These are phyloP conservation scores for Aeoliscus strigatus DNA, from an alignment of 2,797 vertebrate genomes.

Conservation along the genomic window DNA sequence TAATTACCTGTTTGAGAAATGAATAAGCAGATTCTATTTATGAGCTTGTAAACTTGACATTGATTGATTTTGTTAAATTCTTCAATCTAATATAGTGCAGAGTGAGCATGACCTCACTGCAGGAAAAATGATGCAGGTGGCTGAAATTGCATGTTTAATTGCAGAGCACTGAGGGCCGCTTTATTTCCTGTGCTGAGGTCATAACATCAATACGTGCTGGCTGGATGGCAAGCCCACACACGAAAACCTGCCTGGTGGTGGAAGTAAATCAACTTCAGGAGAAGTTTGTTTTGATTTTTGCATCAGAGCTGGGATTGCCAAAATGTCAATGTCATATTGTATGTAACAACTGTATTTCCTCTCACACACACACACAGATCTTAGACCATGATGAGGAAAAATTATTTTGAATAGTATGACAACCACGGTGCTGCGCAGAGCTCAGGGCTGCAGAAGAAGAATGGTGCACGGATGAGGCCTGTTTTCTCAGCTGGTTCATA, in stretches of 20 bases:
- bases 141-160: constrained; percentile 20
- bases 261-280: constrained; percentile 68
- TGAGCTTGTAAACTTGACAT: constrained; percentile 3
- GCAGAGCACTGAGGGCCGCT: constrained; percentile 12
- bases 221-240: constrained; percentile 70
- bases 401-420: constrained; percentile 24
- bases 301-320: constrained; percentile 63
- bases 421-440: constrained; percentile 16
- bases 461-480: constrained; percentile 14
- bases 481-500: constrained; percentile 68
- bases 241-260: constrained; percentile 65
- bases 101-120: constrained; percentile 22
- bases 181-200: constrained; percentile 44
- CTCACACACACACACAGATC: constrained; percentile 2
- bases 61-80: constrained; percentile 3
- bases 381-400: constrained; percentile 15
- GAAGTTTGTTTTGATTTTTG: constrained; percentile 52
- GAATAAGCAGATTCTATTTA: constrained; percentile 12
- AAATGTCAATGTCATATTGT: constrained; percentile 43
- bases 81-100: constrained; percentile 1
- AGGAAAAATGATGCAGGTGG: constrained; percentile 20
- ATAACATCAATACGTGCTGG: constrained; percentile 23
- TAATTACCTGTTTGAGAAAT: constrained; percentile 30
- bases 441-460: constrained; percentile 18
- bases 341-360: no score